These are phyloP conservation scores for Dendrocincla fuliginosa DNA, from an alignment of 2,797 vertebrate genomes.

Conservation along the genomic window DNA sequence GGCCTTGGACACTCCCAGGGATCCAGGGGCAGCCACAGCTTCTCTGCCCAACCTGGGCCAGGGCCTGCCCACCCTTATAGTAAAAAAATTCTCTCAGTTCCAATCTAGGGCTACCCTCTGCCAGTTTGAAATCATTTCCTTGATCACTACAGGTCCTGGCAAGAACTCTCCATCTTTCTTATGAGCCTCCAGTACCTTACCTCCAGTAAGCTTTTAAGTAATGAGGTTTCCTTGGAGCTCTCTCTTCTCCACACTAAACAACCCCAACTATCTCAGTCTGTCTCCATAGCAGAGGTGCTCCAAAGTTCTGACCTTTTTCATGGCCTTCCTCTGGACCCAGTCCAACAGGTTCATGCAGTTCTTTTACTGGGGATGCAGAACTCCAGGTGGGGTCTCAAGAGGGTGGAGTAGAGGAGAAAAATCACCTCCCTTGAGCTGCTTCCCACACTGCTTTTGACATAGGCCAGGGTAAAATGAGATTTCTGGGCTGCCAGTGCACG, in stretches of 20 bases:
- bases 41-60: background rate
- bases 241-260: background rate
- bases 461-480: background rate
- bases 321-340: rapidly evolving
- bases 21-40: background rate
- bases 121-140: background rate
- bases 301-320: background rate
- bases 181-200: background rate
- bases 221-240: background rate
- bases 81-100: background rate
- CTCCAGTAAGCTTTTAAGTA: background rate
- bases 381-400: background rate
- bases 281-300: background rate
- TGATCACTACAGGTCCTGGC: background rate
- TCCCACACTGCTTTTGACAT: background rate
- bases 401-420: background rate
- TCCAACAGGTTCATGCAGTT: background rate
- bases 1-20: background rate
- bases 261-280: background rate
- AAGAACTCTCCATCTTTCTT: background rate
- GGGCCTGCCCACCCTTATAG: rapidly evolving
- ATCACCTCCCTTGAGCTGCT: background rate
- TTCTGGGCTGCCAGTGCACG: background rate
- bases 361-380: background rate
- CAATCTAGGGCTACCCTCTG: background rate